Conservation (phyloP, 2,113 vertebrate species). For the Ochotona princeps region DNA sequence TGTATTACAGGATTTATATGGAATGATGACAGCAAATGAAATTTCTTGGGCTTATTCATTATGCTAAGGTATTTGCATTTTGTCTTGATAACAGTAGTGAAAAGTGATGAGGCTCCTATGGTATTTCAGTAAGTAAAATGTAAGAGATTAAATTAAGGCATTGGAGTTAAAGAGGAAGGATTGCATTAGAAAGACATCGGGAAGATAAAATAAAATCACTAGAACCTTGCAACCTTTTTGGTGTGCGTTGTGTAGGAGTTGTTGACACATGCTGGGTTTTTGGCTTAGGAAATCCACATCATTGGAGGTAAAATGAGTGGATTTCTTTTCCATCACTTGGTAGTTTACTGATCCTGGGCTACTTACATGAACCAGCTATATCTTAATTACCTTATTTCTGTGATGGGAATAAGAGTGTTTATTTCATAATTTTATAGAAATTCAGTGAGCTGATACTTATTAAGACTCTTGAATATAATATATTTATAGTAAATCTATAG, state of each 20-base stretch:
- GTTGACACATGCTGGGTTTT: not conserved
- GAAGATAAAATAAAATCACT: not conserved
- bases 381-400: not conserved
- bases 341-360: not conserved
- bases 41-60: not conserved
- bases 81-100: not conserved
- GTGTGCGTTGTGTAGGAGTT: not conserved
- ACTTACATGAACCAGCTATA: not conserved
- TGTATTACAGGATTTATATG: not conserved
- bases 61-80: not conserved
- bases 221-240: not conserved
- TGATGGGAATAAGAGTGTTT: not conserved
- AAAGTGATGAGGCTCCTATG: not conserved
- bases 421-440: slow-evolving; percentile 6
- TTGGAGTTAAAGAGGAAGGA: not conserved
- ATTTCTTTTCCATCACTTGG: not conserved
- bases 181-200: not conserved
- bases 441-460: not conserved
- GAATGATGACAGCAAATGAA: not conserved
- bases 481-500: not conserved
- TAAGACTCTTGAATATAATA: not conserved
- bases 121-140: not conserved
- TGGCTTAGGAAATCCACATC: not conserved
- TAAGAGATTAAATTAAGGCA: not conserved
- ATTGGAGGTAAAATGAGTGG: not conserved